Evolutionary conservation across 2,888 invertebrate genomes (phyloP).

Genomic region (Erebia epiphron): DNA sequence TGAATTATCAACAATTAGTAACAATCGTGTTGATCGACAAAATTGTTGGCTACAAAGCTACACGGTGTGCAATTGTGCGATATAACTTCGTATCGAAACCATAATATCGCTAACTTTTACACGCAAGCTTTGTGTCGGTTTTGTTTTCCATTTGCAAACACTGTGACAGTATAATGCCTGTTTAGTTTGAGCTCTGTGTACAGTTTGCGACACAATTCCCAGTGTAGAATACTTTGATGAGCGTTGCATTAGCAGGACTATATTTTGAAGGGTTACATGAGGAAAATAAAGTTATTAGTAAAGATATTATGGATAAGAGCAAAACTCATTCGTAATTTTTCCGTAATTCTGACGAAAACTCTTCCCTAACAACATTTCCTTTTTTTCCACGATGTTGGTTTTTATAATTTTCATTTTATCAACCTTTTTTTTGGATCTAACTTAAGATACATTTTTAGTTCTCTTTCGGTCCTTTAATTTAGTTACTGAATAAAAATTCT

Average conservation of each 20-base stretch:
- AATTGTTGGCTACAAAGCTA: constrained; percentile 25
- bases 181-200: constrained; percentile 16
- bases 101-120: constrained; percentile 16
- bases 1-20: constrained; percentile 29
- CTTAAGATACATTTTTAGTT: too few species aligned
- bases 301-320: not conserved
- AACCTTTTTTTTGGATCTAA: not conserved
- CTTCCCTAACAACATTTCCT: not conserved
- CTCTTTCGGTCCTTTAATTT: not conserved
- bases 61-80: constrained; percentile 16
- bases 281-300: constrained; percentile 10
- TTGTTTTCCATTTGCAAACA: constrained; percentile 28
- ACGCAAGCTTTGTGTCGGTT: constrained; percentile 24
- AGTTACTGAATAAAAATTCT: not conserved
- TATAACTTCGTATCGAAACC: constrained; percentile 18
- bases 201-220: constrained; percentile 1
- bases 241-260: constrained; percentile 4
- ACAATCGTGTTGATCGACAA: constrained; percentile 32
- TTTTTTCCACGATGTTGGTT: not conserved
- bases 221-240: constrained; percentile 1
- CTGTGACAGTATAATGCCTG: constrained; percentile 17
- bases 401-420: not conserved
- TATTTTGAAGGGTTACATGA: not conserved
- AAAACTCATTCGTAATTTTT: not conserved
- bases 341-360: not conserved